Base-by-base conservation (phyloP, 2,888 invertebrate species). In the Lithodes maja region DNA sequence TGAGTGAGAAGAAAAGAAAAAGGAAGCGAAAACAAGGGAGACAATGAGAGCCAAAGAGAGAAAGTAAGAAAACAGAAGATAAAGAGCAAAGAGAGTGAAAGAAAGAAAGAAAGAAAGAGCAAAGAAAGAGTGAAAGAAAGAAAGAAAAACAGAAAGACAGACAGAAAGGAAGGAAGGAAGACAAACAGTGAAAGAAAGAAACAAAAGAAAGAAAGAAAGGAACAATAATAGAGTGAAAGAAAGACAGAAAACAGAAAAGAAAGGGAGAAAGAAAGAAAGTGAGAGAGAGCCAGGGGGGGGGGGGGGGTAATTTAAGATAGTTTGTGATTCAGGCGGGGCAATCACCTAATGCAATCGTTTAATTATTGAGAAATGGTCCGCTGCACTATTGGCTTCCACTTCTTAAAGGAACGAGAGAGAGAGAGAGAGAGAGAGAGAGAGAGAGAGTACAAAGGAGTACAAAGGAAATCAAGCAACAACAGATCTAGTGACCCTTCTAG, bases 71-170 rank as follows among this genome's bases (percentile, higher is more conserved):
- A n/a, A 17, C n/a, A 15, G 74, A 17, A 74, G 7, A 3, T 0
- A 74, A 3, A n/a, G 17, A 15, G n/a, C 7, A n/a, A 74, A n/a
- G n/a, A 74, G 17, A 3, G 74, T 7, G 79, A 33, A 15, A 79
- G 12, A 33, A 54, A 33, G 54, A 17, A 54, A 54, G 54, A 79
- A n/a, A 74, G 17, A 74, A 17, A 74, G 3, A 17, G 17, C 7
- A 54, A 2, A 33, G 15, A 53, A 33, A 54, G 53, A 54, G 54
- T 55, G 79, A 74, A n/a, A 74, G 74, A 74, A n/a, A 74, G 74
- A 74, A n/a, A 74, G 74, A 74, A n/a, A 71, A n/a, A 74, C 12
- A 74, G 74, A 74, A n/a, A 74, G 74, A 74, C 12, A 74, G 74
- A 74, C 12, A 5, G n/a, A n/a, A 17, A n/a, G n/a, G n/a, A 17